Base-by-base conservation (phyloP, 30 jellyfish, hydroid and myxozoan species). In the Rhopilema esculentum region DNA sequence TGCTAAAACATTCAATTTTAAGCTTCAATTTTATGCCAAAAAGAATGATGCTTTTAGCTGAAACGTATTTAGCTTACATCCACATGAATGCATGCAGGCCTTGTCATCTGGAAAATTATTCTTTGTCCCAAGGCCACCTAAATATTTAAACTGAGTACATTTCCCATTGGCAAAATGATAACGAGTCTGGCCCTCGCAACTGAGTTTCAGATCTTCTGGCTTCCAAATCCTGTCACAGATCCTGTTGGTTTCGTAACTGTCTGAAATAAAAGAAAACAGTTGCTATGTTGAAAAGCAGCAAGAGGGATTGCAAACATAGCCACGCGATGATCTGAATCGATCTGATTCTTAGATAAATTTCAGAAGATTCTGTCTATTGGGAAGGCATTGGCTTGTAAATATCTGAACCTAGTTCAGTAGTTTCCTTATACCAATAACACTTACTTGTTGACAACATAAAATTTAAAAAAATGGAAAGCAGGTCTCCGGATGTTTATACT, bases 81-180 rank as follows among this genome's bases (percentile, higher is more conserved):
- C 76, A 40, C 94, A 85, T 27, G 30, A 49, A 20, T 74, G 66
- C 32, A 49, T 21, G 49, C 94, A 85, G 25, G 94, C 85, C 4
- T 40, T 23, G 8, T 21, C 71, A 29, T 73, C 67, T 25, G 90
- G 88, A 81, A 90, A 94, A 77, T 75, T 85, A 84, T 94, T 94
- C 69, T 84, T 94, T 83, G 93, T 89, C 12, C 97, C 97, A 24
- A 94, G 91, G 66, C 98, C 95, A 26, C 97, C 97, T 17, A 63
- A 68, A 92, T 75, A 89, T 32, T 33, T n/a, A 53, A 94, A 73
- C 8, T 89, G 63, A 9, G 31, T 50, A 87, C 98, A 94, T 22
- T 75, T 67, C 19, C 89, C 96, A 29, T 75, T 66, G 23, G 91
- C 75, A 31, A 61, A 76, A 90, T 77, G 88, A 50, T 84, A 94